Evolutionary conservation across 2,113 vertebrate genomes (phyloP).

Genomic region (Potamarius usumacintae): DNA sequence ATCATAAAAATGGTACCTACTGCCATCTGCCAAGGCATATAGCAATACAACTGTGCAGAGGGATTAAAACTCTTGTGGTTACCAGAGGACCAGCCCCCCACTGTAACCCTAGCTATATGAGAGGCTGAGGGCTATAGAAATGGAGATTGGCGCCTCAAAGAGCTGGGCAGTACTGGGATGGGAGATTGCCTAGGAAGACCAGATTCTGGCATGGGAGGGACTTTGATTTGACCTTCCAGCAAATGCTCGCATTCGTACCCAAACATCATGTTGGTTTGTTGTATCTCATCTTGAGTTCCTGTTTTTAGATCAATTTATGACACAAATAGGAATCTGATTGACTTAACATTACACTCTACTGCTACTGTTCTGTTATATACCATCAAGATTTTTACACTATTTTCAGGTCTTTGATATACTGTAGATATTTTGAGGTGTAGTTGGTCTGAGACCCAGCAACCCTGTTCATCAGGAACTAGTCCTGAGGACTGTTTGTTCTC

Average conservation of each 20-base stretch:
- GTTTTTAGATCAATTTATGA: not conserved
- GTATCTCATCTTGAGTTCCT: not conserved
- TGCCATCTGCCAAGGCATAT: too few relatives aligned
- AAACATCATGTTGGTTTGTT: not conserved
- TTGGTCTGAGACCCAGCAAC: not conserved
- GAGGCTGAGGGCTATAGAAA: too few relatives aligned
- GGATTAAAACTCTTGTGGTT: too few relatives aligned
- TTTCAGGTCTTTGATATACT: not conserved
- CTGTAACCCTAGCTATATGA: too few relatives aligned
- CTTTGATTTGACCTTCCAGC: too few relatives aligned
- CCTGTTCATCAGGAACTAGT: not conserved
- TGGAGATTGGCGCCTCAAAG: too few relatives aligned
- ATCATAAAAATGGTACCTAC: too few relatives aligned
- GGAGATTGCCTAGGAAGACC: too few relatives aligned
- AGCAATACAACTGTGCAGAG: too few relatives aligned
- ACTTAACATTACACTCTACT: not conserved
- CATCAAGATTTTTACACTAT: not conserved
- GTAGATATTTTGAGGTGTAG: not conserved
- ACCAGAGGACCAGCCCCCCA: too few relatives aligned
- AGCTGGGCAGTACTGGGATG: too few relatives aligned
- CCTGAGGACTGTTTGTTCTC: not conserved
- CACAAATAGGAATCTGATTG: not conserved
- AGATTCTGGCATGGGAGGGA: too few relatives aligned
- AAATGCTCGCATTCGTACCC: not conserved
- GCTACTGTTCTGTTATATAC: not conserved